Evolutionary conservation across 2,113 vertebrate genomes (phyloP), one percentile per base, ranked within the genome.

Genomic region (Casuarius casuarius): DNA sequence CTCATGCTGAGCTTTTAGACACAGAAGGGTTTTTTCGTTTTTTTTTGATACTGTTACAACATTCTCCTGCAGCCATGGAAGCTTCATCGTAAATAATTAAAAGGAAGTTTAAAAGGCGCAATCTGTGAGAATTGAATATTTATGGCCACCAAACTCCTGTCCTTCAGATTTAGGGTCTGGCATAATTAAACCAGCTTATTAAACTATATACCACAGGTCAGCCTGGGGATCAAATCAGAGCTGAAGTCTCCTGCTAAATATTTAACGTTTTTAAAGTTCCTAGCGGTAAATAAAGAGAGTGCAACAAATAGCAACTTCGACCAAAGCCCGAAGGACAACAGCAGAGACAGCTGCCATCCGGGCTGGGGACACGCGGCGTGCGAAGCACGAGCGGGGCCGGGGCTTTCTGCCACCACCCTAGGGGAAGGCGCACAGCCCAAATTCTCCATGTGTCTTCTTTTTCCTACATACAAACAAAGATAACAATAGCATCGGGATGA

Each of bases 51-150:
- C 52, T 83, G 40, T 80, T 82, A 84, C 20, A 61, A 70, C 68
- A 33, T 90, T 90, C 68, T 94, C 78, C 86, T 71, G 78, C 80
- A 92, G 82, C 62, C 78, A 23, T 58, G 61, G 79, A 79, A 94
- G 90, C 38, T 52, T 40, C 0, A 0, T 38, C 74, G 90, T 96
- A 77, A 97, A 96, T 96, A 93, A 96, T 95, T 70, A 92, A 97
- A 85, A 87, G 58, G 22, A 88, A 52, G 33, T 89, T 92, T 87
- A 71, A 90, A 72, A 67, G 72, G 68, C 77, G 81, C 84, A 33
- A 22, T 83, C 61, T 67, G 76, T 18, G 87, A 3, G 5, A 38
- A 74, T 33, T 68, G 77, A 94, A 89, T 87, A 89, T 84, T 96
- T 87, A 90, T 73, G 52, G 63, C 52, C 49, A 56, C 59, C 89